Base-by-base conservation (phyloP, 2,113 vertebrate genomes). In the Chlorodrepanis virens region DNA sequence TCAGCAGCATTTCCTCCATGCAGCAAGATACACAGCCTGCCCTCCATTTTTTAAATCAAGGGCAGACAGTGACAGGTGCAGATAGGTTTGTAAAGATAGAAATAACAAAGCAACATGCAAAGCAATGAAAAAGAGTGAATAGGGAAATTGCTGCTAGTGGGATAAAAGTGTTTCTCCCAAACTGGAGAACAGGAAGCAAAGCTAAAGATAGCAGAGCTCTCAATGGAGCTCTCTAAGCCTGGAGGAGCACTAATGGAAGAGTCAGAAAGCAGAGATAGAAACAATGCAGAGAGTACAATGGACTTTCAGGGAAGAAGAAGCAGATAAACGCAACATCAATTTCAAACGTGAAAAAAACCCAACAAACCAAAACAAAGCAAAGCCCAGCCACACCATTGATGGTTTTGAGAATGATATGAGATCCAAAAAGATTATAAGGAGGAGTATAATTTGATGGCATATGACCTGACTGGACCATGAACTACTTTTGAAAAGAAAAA, bases 71-170 rank as follows among this genome's bases (percentile, higher is more conserved):
- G 82, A 68, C 82, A 83, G 79, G 79, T 86, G 75, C 77, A 88
- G 68, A 93, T 67, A 94, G 40, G 56, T 92, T 88, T 93, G 80
- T 82, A 79, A 93, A 95, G 82, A 64, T 11, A 90, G 56, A 6
- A 86, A 83, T 78, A 90, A 90, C 71, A 94, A 83, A 88, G 63
- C 77, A 91, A 91, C 57, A 94, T 87, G 91, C 69, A 89, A 95
- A 95, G 60, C 61, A 87, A 79, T 76, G 84, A 85, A 81, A 87
- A 90, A 92, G 39, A 83, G 50, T 24, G 54, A 93, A 82, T n/a
- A 74, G 60, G 44, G 67, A 91, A 89, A 92, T 81, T 88, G 56
- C 60, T 75, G 16, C 15, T 52, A 44, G 50, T 31, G 50, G 70
- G 44, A 86, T 45, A 52, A 47, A 92, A 89, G 44, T 45, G 64